A percentile compares a stretch with the other conserved stretches of the same genome.
phyloP scores from a whole-genome alignment of 2,113 vertebrate genomes.

The Myotis davidii region DNA sequence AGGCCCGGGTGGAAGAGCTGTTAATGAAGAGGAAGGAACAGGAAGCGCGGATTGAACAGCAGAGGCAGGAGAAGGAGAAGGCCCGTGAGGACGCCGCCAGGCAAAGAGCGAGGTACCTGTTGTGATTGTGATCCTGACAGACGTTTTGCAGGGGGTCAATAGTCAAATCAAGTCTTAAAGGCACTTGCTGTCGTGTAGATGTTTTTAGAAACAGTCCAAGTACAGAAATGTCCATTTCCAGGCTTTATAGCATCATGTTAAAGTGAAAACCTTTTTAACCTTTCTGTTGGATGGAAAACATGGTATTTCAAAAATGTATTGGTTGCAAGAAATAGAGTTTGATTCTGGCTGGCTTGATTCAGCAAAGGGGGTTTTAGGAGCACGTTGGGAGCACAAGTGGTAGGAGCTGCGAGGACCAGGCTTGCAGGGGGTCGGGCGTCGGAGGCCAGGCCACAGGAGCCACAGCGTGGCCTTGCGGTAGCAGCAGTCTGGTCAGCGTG shows the following conservation, averaged over 20 bases:
- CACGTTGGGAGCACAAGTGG: not conserved
- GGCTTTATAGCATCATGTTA: not conserved
- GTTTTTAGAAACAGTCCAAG: not conserved
- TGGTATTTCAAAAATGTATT: not conserved
- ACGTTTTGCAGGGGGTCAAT: not conserved
- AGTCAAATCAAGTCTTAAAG: not conserved
- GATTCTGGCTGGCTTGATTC: not conserved
- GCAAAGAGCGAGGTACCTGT: constrained; percentile 93
- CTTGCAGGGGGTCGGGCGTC: not conserved
- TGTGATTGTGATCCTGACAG: not conserved
- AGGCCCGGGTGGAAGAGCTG: constrained; percentile 96
- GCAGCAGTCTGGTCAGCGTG: not conserved
- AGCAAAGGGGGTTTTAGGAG: not conserved
- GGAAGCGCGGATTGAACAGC: constrained; percentile 96
- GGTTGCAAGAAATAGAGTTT: not conserved
- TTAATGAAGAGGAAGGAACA: constrained; percentile 94
- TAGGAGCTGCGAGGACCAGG: not conserved
- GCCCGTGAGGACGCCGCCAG: constrained; percentile 96
- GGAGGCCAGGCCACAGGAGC: not conserved
- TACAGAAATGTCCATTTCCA: not conserved
- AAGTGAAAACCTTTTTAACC: constrained; percentile 15
- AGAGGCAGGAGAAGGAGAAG: constrained; percentile 96
- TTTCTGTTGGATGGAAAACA: not conserved
- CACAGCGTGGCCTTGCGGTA: not conserved
- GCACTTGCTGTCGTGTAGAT: not conserved